Base-by-base conservation (phyloP, 2,797 vertebrate species). In the Columba guinea region DNA sequence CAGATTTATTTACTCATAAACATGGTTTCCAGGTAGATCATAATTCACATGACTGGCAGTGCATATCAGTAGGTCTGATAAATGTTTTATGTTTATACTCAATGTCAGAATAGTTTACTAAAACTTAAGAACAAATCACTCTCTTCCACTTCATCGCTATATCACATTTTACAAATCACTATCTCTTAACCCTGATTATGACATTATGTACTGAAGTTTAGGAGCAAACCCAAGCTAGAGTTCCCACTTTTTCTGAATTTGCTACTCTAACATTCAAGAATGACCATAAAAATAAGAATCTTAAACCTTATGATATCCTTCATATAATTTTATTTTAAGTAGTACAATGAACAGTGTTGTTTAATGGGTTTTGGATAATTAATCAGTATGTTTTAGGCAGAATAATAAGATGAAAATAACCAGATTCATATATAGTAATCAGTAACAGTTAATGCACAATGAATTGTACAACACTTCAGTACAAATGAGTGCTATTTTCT, bases 1-100 rank as follows among this genome's bases (percentile, higher is more conserved):
- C 53, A 79, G 37, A 73, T 92, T 67, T 95, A 34, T 95, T 93
- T 96, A 70, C 48, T 93, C 39, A 53, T 90, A 79, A 94, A 64
- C 28, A 85, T 53, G 32, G 21, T 88, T 92, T 69, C 17, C 58
- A 89, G 58, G 30, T 90, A 84, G 64, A n/a, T 51, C 63, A 69
- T 87, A 75, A 85, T 63, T 94, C 81, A 88, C n/a, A 32, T 46
- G 76, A 90, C 73, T 3, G 3, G 30, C 48, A 70, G 49, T 0
- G 7, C 34, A 9, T 82, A 87, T 37, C 69, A 91, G 26, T 59
- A 53, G 32, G 20, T 88, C 62, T 90, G 34, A 76, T 83, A 82
- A 93, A 81, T 58, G 17, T 91, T 93, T 86, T 86, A 48, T 32
- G 18, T 73, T 88, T 86, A 69, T 46, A 34, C 7, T 76, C 44